phyloP scores from a whole-genome alignment of 1,140 invertebrate genomes.

The Drosophila serrata region DNA sequence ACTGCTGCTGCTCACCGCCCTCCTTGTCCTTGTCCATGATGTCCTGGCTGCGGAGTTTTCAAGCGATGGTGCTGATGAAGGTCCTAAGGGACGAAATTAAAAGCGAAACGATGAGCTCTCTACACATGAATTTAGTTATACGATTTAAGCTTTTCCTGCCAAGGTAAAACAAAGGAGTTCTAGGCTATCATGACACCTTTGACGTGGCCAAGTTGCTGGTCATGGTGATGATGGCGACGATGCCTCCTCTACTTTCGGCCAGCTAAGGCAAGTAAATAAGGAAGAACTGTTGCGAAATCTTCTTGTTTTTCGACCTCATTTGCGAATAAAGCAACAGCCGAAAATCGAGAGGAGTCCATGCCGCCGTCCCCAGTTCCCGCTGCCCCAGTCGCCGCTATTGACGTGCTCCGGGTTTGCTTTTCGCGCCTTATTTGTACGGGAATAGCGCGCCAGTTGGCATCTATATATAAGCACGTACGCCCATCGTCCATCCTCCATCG shows the following conservation, averaged over 20 bases:
- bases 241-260: neutral
- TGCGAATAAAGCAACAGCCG: constrained; percentile 65
- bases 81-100: constrained; percentile 11
- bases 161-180: constrained; percentile 10
- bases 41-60: constrained; percentile 17
- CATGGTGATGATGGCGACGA: constrained; percentile 11
- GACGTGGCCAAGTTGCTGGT: constrained; percentile 27
- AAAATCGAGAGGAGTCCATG: constrained; percentile 24
- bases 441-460: constrained; percentile 38
- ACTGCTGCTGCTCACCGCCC: constrained; percentile 80
- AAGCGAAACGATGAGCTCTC: constrained; percentile 15
- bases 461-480: constrained; percentile 35
- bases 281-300: constrained; percentile 43
- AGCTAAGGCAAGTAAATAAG: constrained; percentile 38
- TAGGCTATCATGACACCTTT: constrained; percentile 22
- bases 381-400: constrained; percentile 12
- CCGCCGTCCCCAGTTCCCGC: constrained; percentile 6
- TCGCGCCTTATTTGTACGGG: constrained; percentile 79
- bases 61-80: constrained; percentile 50
- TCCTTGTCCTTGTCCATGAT: constrained; percentile 77
- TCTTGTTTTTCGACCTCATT: constrained; percentile 67
- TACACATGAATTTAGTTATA: constrained; percentile 34
- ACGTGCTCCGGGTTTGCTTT: constrained; percentile 34
- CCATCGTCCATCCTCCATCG: constrained; percentile 27
- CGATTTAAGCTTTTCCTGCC: neutral